Evolutionary conservation across 2,113 vertebrate genomes (phyloP), one percentile per base, ranked within the genome.

Genomic region (Tupaia tana): DNA sequence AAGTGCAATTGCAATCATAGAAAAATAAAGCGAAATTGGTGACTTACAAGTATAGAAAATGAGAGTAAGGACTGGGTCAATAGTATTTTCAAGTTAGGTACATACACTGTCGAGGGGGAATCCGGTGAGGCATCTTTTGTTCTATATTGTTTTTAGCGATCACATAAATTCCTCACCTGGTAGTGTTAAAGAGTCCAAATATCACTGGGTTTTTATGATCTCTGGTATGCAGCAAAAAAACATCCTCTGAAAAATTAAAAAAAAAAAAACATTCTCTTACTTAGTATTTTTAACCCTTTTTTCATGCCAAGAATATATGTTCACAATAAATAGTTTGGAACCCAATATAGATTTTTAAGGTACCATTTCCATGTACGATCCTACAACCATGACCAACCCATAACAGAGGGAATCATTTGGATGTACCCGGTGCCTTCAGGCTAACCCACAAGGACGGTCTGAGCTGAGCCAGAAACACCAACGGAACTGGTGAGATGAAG

Each of bases 131-230:
- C 14, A 1, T 25, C 20, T 80, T 63, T 83, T 70, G 52, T 67
- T 81, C 71, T 67, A 24, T 12, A 20, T 27, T 14, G 6, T 12
- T 92, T 85, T 52, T 43, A 78, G 0, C 66, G 31, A 71, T 18
- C 27, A 79, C 90, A 70, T 63, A 64, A 20, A 52, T 80, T 93
- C 80, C 97, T 98, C 94, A 99, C 99, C 99, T 99, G 94, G 99
- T 99, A 8, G 99, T 99, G 97, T 99, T 99, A 96, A 99, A 99
- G 84, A 99, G 99, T 88, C 99, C 99, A 98, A 99, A 99, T 96
- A 99, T 99, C 96, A 99, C 99, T 58, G 99, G 99, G 93, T 99
- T 99, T 98, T 99, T 99, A 58, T 97, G 98, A 94, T 99, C 99
- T 96, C 99, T 99, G 93, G 98, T 99, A 77, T 98, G 99, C 16